Conservation (phyloP, 2,888 invertebrate species). For the Protodeltote pygarga region DNA sequence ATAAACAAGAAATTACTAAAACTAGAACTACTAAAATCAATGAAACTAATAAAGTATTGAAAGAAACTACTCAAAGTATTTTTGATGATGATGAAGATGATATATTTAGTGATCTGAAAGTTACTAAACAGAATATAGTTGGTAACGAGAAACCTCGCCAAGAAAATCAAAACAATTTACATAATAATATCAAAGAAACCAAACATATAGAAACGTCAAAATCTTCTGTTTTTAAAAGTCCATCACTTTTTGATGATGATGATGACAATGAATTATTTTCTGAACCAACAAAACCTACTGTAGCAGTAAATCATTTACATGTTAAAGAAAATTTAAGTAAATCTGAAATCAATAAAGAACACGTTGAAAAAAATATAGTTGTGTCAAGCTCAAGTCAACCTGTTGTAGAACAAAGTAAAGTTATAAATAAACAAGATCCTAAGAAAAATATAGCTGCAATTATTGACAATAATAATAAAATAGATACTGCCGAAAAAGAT, state of each 20-base stretch:
- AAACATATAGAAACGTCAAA: slow-evolving; percentile 11
- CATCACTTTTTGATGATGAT: slow-evolving; percentile 68
- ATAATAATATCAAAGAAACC: not conserved
- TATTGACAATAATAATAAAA: slow-evolving; percentile 17
- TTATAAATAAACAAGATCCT: slow-evolving; percentile 46
- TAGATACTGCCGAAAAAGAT: not conserved
- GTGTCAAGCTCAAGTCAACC: slow-evolving; percentile 1
- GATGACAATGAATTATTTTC: slow-evolving; percentile 58
- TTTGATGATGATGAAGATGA: slow-evolving; percentile 70
- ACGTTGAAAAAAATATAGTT: not conserved
- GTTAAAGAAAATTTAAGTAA: not conserved
- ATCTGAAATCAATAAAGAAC: not conserved
- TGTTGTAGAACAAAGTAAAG: not conserved
- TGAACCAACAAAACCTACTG: slow-evolving; percentile 8
- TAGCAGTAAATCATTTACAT: slow-evolving; percentile 3
- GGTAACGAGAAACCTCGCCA: slow-evolving; percentile 19
- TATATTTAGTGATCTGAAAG: slow-evolving; percentile 54
- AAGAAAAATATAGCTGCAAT: slow-evolving; percentile 39
- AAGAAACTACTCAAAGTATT: slow-evolving; percentile 46
- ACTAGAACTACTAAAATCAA: slow-evolving; percentile 12
- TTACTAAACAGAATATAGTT: slow-evolving; percentile 7
- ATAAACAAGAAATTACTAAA: slow-evolving; percentile 3
- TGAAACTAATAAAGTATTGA: slow-evolving; percentile 25
- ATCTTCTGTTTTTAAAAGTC: slow-evolving; percentile 42
- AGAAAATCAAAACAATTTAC: slow-evolving; percentile 13